These are phyloP conservation scores for Urophycis tenuis DNA, from an alignment of 2,797 vertebrate genomes.

Conservation along the genomic window DNA sequence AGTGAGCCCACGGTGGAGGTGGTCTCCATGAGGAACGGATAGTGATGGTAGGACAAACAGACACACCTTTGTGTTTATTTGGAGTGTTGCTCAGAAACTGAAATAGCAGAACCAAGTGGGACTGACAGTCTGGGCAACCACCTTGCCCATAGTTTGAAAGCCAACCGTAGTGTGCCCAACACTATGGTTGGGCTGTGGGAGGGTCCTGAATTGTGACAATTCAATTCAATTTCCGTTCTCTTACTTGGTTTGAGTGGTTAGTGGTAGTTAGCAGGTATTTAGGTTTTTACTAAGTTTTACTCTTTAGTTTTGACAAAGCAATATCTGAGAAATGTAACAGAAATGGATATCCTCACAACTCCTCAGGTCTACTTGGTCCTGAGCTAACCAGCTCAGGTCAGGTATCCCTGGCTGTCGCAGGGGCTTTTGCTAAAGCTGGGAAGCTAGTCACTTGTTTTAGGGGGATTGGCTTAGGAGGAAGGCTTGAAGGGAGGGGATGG, in stretches of 20 bases:
- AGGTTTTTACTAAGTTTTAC: neutral
- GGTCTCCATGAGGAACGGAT: neutral
- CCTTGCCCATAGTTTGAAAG: neutral
- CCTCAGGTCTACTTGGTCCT: too few species aligned
- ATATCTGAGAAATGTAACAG: neutral
- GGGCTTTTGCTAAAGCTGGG: too few species aligned
- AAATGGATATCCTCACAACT: neutral
- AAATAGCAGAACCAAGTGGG: neutral
- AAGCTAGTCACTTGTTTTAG: too few species aligned
- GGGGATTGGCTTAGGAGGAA: too few species aligned
- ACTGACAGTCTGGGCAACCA: neutral
- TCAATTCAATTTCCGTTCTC: neutral
- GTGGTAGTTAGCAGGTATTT: neutral
- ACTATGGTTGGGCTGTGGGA: neutral
- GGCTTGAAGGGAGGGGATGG: too few species aligned
- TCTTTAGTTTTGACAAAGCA: neutral
- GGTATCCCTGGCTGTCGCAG: too few species aligned
- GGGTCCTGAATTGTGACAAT: neutral
- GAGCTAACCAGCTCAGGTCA: too few species aligned
- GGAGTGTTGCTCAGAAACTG: neutral
- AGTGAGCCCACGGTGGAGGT: neutral
- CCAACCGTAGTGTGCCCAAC: too few species aligned
- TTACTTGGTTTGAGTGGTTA: neutral
- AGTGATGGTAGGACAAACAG: neutral
- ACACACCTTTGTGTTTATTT: neutral